Evolutionary conservation across 2,113 vertebrate genomes (phyloP), one percentile per base, ranked within the genome.

Genomic region (Nannospalax galili): DNA sequence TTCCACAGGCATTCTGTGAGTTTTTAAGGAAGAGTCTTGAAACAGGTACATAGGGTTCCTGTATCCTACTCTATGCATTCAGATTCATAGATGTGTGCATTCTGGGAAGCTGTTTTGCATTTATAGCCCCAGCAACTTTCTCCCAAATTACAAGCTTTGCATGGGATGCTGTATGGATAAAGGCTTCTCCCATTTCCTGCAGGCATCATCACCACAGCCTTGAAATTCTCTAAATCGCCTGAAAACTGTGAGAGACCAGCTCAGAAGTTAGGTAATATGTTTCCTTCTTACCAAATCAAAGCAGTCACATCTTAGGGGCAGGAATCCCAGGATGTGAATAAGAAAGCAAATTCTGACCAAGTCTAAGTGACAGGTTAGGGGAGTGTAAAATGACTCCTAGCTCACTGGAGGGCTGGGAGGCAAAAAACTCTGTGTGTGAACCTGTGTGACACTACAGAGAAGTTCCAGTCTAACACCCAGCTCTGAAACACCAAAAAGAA

Each of bases 171-270:
- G 26, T 37, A 78, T 17, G 75, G 90, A 95, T 89, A 17, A 64
- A 70, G 56, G 45, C 64, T 28, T 52, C 48, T 52, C 62, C 12
- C 30, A 32, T 15, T 30, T 91, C 84, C 40, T 77, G 15, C 42
- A 84, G 70, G 79, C 75, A 10, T 42, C 69, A 42, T 20, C 64
- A 73, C 30, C 84, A 12, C 0, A 60, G 30, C 16, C 84, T 37
- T 74, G 74, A 96, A 91, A 30, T 69, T 48, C 91, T 89, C 67
- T 94, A 92, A 87, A 94, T 80, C 80, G 88, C 64, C 85, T 95
- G 81, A 88, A 56, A 93, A 78, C 42, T 16, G 82, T 88, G 9
- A 67, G 10, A 88, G 64, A 95, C 75, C 17, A 32, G 28, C 30
- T 94, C 82, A 84, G 91, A 67, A 93, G 78, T 77, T 0, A 37